Conservation (phyloP, 2,888 invertebrate species). For the Catocala sponsa region DNA sequence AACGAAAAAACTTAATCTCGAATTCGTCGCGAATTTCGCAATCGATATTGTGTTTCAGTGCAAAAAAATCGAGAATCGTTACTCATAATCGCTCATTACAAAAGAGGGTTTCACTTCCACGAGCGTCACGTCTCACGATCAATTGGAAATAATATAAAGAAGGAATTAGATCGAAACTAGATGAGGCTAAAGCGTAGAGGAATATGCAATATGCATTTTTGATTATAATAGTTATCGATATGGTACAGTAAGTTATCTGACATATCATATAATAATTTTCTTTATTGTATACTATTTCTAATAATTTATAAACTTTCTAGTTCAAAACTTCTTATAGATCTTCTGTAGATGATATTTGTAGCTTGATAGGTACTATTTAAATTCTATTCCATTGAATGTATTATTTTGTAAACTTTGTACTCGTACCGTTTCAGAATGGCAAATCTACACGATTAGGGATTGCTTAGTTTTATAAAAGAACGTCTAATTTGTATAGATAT, state of each 20-base stretch:
- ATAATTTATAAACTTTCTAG: too few relatives aligned
- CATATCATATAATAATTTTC: background rate
- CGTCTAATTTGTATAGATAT: too few relatives aligned
- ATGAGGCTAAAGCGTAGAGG: slow-evolving; percentile 25
- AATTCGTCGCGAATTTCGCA: slow-evolving; percentile 56
- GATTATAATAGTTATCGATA: background rate
- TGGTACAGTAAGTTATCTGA: background rate
- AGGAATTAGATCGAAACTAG: slow-evolving; percentile 54
- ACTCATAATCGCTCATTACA: slow-evolving; percentile 76
- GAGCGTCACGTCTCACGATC: slow-evolving; percentile 83
- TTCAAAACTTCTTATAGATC: too few relatives aligned
- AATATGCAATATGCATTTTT: background rate
- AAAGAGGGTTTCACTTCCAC: slow-evolving; percentile 82
- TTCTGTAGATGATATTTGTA: too few relatives aligned
- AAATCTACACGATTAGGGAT: too few relatives aligned
- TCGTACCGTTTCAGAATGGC: too few relatives aligned
- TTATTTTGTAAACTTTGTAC: too few relatives aligned
- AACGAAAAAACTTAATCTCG: slow-evolving; percentile 46
- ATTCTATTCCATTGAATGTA: too few relatives aligned
- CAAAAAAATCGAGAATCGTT: slow-evolving; percentile 63
- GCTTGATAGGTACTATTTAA: too few relatives aligned
- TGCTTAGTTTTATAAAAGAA: too few relatives aligned
- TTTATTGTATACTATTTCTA: too few relatives aligned
- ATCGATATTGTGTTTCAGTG: slow-evolving; percentile 58
- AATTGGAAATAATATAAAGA: slow-evolving; percentile 74